These are phyloP conservation scores for Hippopotamus amphibius DNA, from an alignment of 2,113 vertebrate species.

Conservation along the genomic window DNA sequence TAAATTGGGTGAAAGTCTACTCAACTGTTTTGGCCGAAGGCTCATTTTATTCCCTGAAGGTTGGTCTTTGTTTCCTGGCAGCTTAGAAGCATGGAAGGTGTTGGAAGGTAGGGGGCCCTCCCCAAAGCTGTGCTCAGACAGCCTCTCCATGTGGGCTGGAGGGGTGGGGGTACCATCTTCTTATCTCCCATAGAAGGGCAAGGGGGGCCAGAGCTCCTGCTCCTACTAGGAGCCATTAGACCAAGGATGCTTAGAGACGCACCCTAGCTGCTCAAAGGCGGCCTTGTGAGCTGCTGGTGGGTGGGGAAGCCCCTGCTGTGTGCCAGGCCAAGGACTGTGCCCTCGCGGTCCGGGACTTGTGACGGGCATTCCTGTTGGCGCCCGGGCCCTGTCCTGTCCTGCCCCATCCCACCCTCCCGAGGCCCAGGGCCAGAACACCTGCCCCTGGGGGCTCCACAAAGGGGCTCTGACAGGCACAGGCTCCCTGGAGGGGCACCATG, in stretches of 20 bases:
- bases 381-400: not conserved
- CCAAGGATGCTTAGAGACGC: not conserved
- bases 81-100: not conserved
- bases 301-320: not conserved
- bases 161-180: not conserved
- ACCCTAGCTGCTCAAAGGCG: not conserved
- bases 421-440: constrained; percentile 31
- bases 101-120: not conserved
- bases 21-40: constrained; percentile 51
- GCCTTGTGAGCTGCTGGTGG: not conserved
- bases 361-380: not conserved
- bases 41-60: constrained; percentile 18
- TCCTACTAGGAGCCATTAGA: not conserved
- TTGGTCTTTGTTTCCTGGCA: constrained; percentile 34
- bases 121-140: not conserved
- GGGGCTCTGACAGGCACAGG: not conserved
- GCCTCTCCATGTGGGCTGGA: not conserved
- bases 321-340: not conserved
- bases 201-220: not conserved
- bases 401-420: not conserved
- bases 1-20: constrained; percentile 18
- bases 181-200: not conserved
- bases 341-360: not conserved
- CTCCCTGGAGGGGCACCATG: not conserved
- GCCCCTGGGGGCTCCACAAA: not conserved